A percentile compares a stretch with the other conserved stretches of the same genome.
Conservation (phyloP, 2,888 invertebrate genomes). For the Patella ulyssiponensis region DNA sequence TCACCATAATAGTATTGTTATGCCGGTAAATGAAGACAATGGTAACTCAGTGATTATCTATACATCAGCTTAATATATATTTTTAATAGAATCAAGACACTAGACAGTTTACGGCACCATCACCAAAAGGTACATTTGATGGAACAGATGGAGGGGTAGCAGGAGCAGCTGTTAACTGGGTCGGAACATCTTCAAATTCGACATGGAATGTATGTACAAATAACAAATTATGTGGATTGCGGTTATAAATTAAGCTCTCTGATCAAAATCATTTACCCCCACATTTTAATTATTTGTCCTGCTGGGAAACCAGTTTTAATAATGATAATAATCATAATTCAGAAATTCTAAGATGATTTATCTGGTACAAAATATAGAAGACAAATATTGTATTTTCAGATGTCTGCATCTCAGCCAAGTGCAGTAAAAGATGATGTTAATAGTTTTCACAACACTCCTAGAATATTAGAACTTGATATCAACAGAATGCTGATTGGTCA, state of each 20-base stretch:
- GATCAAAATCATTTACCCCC: too few relatives aligned
- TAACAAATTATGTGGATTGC: neutral
- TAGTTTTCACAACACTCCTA: conserved; percentile 60
- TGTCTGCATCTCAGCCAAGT: conserved; percentile 51
- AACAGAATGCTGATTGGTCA: conserved; percentile 72
- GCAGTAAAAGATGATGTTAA: conserved; percentile 29
- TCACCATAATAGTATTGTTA: too few relatives aligned
- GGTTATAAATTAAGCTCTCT: too few relatives aligned
- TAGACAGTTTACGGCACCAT: neutral
- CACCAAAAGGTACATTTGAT: conserved; percentile 36
- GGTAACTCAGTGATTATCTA: neutral
- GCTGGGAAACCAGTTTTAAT: too few relatives aligned
- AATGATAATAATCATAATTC: too few relatives aligned
- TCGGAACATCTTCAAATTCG: conserved; percentile 47
- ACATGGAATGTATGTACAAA: conserved; percentile 63
- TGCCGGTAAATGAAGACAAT: too few relatives aligned
- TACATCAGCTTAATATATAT: conserved; percentile 12
- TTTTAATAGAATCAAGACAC: neutral
- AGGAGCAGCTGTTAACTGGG: conserved; percentile 47
- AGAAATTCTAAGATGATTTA: too few relatives aligned
- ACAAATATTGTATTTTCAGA: conserved; percentile 40
- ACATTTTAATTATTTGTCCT: too few relatives aligned
- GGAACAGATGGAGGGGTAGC: conserved; percentile 46
- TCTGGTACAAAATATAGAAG: too few relatives aligned
- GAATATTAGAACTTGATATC: conserved; percentile 70